phyloP scores from a whole-genome alignment of 2,888 invertebrate genomes.

The Hypena proboscidalis region DNA sequence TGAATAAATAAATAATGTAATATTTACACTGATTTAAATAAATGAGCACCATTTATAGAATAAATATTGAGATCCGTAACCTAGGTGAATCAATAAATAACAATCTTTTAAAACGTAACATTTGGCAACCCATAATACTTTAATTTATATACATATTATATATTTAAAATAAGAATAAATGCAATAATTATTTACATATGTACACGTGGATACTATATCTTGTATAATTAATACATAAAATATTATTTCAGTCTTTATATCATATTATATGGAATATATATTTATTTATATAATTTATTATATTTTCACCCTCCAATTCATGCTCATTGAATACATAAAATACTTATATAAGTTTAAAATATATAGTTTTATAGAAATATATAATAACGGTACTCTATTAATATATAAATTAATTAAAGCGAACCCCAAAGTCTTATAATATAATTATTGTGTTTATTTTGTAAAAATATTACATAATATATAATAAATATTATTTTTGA shows the following conservation, averaged over 20 bases:
- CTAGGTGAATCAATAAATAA: conserved; percentile 46
- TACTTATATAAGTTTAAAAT: conserved; percentile 33
- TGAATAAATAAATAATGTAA: conserved; percentile 43
- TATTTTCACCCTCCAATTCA: conserved; percentile 25
- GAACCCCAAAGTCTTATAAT: conserved; percentile 73
- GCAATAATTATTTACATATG: conserved; percentile 65
- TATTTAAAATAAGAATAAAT: conserved; percentile 62
- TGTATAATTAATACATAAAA: conserved; percentile 40
- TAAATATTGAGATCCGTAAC: conserved; percentile 60
- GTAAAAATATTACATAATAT: conserved; percentile 37
- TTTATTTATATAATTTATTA: conserved; percentile 32
- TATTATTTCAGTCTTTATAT: conserved; percentile 38
- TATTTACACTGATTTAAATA: conserved; percentile 61
- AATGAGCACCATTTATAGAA: conserved; percentile 33
- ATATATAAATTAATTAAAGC: conserved; percentile 68
- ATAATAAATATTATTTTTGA: conserved; percentile 40
- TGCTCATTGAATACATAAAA: conserved; percentile 35
- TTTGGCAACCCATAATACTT: conserved; percentile 51
- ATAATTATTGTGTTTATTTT: conserved; percentile 31
- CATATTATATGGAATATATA: conserved; percentile 32
- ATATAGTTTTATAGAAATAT: conserved; percentile 22
- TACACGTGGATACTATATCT: conserved; percentile 45
- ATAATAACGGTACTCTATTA: conserved; percentile 25
- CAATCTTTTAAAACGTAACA: conserved; percentile 44
- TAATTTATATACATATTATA: conserved; percentile 42